Evolutionary conservation across 2,888 invertebrate genomes (phyloP).

Genomic region (Yponomeuta sedellus): DNA sequence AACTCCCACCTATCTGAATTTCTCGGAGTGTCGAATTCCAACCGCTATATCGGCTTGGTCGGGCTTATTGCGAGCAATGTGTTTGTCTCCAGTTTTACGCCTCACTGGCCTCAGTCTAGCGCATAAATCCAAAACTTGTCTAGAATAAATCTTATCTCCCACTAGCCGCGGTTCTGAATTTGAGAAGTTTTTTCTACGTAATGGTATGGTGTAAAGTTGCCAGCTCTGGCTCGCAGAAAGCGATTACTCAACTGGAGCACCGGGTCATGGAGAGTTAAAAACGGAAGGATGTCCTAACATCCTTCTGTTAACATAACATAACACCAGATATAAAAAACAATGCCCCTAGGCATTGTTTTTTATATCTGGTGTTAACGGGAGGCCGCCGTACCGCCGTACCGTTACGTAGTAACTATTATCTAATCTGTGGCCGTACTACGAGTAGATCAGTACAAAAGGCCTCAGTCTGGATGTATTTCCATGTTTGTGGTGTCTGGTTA

Average conservation of each 20-base stretch:
- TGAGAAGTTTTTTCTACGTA: background rate
- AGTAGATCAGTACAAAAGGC: too few relatives aligned
- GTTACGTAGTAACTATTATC: too few relatives aligned
- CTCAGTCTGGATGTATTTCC: too few relatives aligned
- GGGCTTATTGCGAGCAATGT: background rate
- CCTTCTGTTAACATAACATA: too few relatives aligned
- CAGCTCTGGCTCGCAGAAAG: background rate
- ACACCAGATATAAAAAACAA: too few relatives aligned
- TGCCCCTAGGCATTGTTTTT: too few relatives aligned
- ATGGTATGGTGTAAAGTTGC: background rate
- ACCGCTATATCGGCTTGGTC: background rate
- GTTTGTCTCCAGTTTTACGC: background rate
- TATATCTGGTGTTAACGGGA: too few relatives aligned
- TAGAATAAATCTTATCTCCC: background rate
- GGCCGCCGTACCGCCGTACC: too few relatives aligned
- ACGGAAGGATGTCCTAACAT: background rate
- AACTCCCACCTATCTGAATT: background rate
- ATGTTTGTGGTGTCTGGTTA: too few relatives aligned
- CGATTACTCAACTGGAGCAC: background rate
- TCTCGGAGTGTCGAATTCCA: background rate
- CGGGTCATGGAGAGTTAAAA: background rate
- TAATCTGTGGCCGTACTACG: too few relatives aligned
- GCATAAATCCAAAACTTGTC: conserved; percentile 1
- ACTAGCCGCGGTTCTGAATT: conserved; percentile 2
- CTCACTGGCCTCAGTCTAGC: background rate